Evolutionary conservation across 2,113 vertebrate species (phyloP), one percentile per base, ranked within the genome.

Genomic region (Falco punctatus): DNA sequence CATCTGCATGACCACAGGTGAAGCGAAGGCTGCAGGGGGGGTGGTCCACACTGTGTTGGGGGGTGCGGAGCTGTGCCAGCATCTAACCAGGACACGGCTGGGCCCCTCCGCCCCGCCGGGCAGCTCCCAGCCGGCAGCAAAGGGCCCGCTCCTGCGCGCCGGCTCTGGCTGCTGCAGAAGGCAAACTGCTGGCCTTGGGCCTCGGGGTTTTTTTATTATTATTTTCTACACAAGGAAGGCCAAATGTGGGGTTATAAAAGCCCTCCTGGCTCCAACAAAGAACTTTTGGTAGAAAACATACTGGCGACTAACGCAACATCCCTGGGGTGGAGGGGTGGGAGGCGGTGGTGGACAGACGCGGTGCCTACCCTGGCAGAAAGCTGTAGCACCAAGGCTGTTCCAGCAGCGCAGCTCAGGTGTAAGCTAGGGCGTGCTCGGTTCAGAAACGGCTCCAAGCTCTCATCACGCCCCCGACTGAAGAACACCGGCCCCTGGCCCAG

Each of bases 61-160:
- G 40, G 22, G 27, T 0, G 5, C 33, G 11, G 59, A 64, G 46
- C 48, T 67, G n/a, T 52, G 48, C 35, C 70, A 64, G 70, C 32
- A 35, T 27, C 62, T 33, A 30, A 28, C 44, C 0, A 0, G 49
- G 33, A 38, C 1, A 0, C 0, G 10, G 24, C 51, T 33, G 1
- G 2, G 49, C 16, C 13, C 33, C 0, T 1, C 33, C 0, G 1
- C 4, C 24, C 4, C 24, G 46, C 54, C 2, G 0, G 51, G 57
- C 35, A 83, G 62, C 49, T 69, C 55, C 48, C 22, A 32, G 21
- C 30, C 13, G 0, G 0, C 33, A n/a, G 51, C 58, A 55, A 44
- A 59, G 62, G 33, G 35, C 55, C 59, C 8, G 10, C 33, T 77
- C 40, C 51, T 20, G 35, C 64, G 49, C 19, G 20, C 73, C 0